Evolutionary conservation across 2,888 invertebrate species (phyloP), one percentile per base, ranked within the genome.

Genomic region (Germaria angustata): DNA sequence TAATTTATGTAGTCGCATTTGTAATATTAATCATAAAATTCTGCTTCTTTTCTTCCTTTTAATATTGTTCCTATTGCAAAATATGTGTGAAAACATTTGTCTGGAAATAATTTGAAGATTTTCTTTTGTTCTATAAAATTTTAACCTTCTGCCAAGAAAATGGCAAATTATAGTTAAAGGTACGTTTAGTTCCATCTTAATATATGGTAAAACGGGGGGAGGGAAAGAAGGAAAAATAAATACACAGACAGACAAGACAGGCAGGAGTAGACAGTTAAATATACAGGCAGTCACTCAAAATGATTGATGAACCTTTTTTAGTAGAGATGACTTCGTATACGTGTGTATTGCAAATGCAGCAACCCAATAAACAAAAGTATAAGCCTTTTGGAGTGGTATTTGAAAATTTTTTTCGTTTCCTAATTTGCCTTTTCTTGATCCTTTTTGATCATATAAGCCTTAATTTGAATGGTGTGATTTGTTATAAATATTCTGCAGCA

Each of bases 201-300:
- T 2, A 0, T 11, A n/a, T 0, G 2, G 8, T 7, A 8, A 36
- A 32, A 51, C 7, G 7, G 51, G 51, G 28, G 7, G 28, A 4
- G 36, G 22, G 20, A 11, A 39, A 49, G n/a, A 24, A 24, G 39
- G 8, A 36, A 11, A 66, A 65, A 46, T 17, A 39, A 66, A 72
- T 46, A 57, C 69, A 69, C 9, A 69, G 15, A 59, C 51, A 69
- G 32, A 68, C 63, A 61, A 36, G 46, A 65, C 79, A 80, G 66
- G 51, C 66, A 68, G 55, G 39, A 66, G 66, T 78, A 76, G 63
- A 82, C 79, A 79, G 82, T 71, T 75, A 79, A 82, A 79, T 79
- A 79, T 82, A 82, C 65, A 82, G 59, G 51, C 75, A 79, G 79
- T 79, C 79, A 82, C 59, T 82, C 82, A 79, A 79, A 82, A 66